phyloP scores from a whole-genome alignment of 2,888 invertebrate species.

The Enchytraeus crypticus region DNA sequence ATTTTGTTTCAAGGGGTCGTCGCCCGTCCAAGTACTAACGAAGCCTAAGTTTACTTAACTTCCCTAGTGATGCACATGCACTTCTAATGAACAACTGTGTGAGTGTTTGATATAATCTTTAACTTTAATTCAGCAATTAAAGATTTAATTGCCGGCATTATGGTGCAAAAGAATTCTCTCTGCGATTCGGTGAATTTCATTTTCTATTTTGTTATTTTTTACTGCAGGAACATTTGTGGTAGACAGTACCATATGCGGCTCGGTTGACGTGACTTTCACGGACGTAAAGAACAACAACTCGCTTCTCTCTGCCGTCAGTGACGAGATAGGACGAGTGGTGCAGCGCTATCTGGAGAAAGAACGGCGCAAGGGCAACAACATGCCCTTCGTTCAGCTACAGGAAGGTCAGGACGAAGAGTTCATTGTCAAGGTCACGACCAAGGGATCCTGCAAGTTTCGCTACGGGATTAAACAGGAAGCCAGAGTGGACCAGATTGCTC shows the following conservation, averaged over 20 bases:
- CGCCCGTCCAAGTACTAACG: no score
- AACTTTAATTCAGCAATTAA: no score
- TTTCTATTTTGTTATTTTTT: not conserved
- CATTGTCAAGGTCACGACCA: conserved; percentile 15
- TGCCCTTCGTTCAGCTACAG: conserved; percentile 14
- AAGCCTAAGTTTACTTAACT: no score
- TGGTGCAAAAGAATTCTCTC: no score
- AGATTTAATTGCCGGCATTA: no score
- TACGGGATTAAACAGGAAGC: conserved; percentile 30
- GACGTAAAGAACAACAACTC: conserved; percentile 26
- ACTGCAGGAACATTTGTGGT: conserved; percentile 28
- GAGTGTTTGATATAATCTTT: no score
- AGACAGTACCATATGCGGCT: conserved; percentile 25
- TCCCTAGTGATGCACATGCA: no score
- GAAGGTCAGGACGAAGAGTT: no score
- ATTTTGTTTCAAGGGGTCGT: no score
- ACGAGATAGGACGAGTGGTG: conserved; percentile 21
- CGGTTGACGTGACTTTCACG: conserved; percentile 26
- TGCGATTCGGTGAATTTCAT: no score
- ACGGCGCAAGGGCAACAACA: conserved; percentile 7
- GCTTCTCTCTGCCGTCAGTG: conserved; percentile 23
- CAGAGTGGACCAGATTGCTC: conserved; percentile 19
- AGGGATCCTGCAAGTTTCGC: conserved; percentile 26
- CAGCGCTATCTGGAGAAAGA: conserved; percentile 15
- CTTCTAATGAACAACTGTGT: no score